Conservation (phyloP, 1,140 invertebrate species). For the Microvelia longipes region DNA sequence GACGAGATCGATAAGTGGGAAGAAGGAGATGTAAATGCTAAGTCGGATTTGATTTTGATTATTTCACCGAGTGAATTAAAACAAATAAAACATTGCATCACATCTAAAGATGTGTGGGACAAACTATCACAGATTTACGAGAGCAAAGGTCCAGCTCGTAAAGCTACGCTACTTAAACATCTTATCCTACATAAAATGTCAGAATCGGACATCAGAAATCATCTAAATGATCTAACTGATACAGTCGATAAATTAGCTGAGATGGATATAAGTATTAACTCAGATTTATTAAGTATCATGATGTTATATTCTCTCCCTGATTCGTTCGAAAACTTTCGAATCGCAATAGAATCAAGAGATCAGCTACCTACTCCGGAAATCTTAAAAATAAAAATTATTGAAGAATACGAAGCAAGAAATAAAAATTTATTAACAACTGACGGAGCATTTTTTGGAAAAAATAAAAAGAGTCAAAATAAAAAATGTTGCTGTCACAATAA, state of each 20-base stretch:
- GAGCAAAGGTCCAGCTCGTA: conserved; percentile 19
- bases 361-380: conserved; percentile 20
- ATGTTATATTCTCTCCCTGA: not conserved
- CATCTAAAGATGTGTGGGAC: not conserved
- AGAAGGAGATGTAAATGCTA: not conserved
- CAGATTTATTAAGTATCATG: conserved; percentile 12
- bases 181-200: conserved; percentile 21
- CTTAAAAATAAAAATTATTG: conserved; percentile 25
- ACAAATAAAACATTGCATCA: not conserved
- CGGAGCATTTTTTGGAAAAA: not conserved
- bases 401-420: conserved; percentile 11
- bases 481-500: not conserved
- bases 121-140: conserved; percentile 15
- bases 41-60: not conserved
- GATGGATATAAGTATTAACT: conserved; percentile 21
- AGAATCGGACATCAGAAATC: conserved; percentile 17
- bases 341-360: conserved; percentile 14
- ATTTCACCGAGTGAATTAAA: not conserved
- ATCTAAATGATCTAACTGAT: conserved; percentile 21
- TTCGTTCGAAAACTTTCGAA: not conserved
- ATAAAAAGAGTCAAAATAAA: not conserved
- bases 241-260: conserved; percentile 19
- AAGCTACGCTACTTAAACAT: conserved; percentile 21
- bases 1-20: not conserved
- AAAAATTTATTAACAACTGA: not conserved